phyloP scores from a whole-genome alignment of 2,797 vertebrate genomes.

The Poecilia velifera region DNA sequence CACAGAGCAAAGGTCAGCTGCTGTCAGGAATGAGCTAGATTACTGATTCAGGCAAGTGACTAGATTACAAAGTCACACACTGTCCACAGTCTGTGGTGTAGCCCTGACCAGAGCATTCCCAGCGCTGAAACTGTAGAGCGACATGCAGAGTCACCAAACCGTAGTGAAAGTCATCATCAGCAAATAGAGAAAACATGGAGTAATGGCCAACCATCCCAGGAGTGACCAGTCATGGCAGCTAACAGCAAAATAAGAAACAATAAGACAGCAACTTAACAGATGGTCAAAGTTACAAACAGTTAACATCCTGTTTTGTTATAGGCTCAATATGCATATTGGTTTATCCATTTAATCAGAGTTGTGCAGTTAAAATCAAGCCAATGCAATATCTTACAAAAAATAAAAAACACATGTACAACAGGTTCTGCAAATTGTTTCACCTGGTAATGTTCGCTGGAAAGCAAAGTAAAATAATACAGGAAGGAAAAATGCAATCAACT shows the following conservation, averaged over 20 bases:
- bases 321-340: neutral
- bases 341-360: neutral
- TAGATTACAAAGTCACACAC: constrained; percentile 37
- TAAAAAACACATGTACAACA: neutral
- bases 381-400: neutral
- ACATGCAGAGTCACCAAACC: neutral
- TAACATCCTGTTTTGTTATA: neutral
- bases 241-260: neutral
- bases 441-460: neutral
- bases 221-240: neutral
- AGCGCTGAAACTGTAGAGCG: neutral
- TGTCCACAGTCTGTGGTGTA: constrained; percentile 48
- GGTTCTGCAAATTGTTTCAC: neutral
- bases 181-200: neutral
- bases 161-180: neutral
- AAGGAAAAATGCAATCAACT: neutral
- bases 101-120: constrained; percentile 3
- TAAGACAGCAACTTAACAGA: neutral
- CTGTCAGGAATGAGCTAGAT: constrained; percentile 48
- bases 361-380: neutral
- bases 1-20: constrained; percentile 49
- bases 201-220: neutral
- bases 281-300: neutral
- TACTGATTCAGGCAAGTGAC: constrained; percentile 32
- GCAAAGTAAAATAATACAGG: neutral